Base-by-base conservation (phyloP, 2,797 vertebrate species). In the Coccyzus lansbergi region DNA sequence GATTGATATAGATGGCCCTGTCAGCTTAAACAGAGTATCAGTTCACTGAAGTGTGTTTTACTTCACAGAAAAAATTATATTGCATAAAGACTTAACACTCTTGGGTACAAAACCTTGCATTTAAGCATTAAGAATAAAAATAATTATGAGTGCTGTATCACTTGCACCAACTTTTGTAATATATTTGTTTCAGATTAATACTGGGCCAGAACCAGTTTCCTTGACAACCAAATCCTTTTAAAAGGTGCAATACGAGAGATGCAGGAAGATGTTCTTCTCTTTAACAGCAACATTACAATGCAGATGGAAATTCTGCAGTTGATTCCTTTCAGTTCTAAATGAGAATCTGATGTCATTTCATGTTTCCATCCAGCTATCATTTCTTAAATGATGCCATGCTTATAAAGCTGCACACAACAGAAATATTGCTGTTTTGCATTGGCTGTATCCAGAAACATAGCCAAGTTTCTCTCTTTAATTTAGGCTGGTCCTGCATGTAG, bases 201-300 rank as follows among this genome's bases (percentile, higher is more conserved):
- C 97, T 98, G 99, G 99, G 98, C 99, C 98, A 98, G 98, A 98
- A 98, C 98, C 98, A 98, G 99, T 99, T 99, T 98, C 99, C 98
- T 98, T 99, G 99, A 98, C 98, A 99, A 99, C 99, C 94, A 97
- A 98, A 98, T 98, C 98, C 98, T 98, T 97, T 98, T 97, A 98
- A 95, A 97, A 97, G 97, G 87, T 98, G 96, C 96, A 97, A 46
- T 92, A 93, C 95, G 86, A 96, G 93, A 97, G 93, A 96, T 87
- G 95, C 94, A 97, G 95, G 97, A 98, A 94, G 86, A 96, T 95
- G 94, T 95, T 95, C 82, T 93, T 96, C 89, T 95, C 91, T 88
- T 97, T 96, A 93, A 88, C 29, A 88, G 85, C 91, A 92, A 95
- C 94, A 95, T 95, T 92, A 95, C 85, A 95, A 93, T 96, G 84